Evolutionary conservation across 2,113 vertebrate species (phyloP), one percentile per base, ranked within the genome.

Genomic region (Orycteropus afer): DNA sequence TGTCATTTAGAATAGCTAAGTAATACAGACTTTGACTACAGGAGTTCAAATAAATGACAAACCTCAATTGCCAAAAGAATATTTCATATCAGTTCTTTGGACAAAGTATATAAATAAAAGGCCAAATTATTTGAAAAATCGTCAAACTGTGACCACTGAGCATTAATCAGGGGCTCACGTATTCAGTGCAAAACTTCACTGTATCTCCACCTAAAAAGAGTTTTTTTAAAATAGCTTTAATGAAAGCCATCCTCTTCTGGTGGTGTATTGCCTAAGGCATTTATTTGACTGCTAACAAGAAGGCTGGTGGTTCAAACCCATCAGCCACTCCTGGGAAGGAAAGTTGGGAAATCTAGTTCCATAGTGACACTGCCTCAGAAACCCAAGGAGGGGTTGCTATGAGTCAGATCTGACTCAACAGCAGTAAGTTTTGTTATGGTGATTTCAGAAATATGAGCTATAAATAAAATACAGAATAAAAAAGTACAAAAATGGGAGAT

Each of bases 1-100:
- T 97, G 82, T 86, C 94, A 90, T 90, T 97, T 95, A 87, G 22
- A 90, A 93, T 32, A 91, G 53, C 92, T 94, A 86, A 91, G 94
- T 96, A 95, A 97, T 40, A 81, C 85, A 95, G 77, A 90, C 84
- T 42, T 76, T 90, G 91, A 92, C 91, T 96, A 92, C 86, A 93
- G 94, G 93, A 89, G 78, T 57, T 96, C 86, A 77, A 81, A 81
- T 89, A 93, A 97, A 95, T 91, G 93, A 97, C 80, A 90, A 49
- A 59, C 1, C n/a, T 95, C 73, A 96, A 90, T 95, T 96, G 90
- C 86, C 96, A 93, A 90, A 91, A 80, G 87, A 94, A 77, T 90
- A 76, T 91, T 92, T 90, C 77, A 34, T 32, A 42, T 55, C 17
- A 94, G 91, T 96, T 95, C 89, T 92, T 95, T 90, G 94, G 93